Conservation (phyloP, 1,140 invertebrate species). For the Sinella curviseta region DNA sequence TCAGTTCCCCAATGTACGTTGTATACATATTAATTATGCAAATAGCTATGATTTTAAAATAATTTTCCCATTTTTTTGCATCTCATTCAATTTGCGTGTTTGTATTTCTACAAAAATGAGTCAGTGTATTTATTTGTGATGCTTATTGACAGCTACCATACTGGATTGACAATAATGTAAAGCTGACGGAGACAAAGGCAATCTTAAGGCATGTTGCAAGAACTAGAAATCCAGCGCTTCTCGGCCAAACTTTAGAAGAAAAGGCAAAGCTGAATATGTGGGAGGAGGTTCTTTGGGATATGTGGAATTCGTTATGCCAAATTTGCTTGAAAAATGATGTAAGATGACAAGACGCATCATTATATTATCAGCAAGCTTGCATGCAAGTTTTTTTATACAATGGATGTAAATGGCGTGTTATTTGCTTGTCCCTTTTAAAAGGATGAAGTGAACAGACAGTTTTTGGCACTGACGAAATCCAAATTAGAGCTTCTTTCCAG, state of each 20-base stretch:
- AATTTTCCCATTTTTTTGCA: no score
- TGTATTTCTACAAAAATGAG: no score
- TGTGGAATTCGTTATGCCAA: neutral
- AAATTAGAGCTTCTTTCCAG: neutral
- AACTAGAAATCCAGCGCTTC: neutral
- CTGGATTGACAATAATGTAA: constrained; percentile 39
- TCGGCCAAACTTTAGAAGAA: neutral
- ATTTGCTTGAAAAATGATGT: neutral
- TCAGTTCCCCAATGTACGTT: constrained; percentile 39
- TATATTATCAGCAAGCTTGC: no score
- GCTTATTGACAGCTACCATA: constrained; percentile 36
- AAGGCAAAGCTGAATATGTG: neutral
- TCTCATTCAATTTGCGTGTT: no score
- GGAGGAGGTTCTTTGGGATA: neutral
- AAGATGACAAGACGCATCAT: neutral
- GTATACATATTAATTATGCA: neutral
- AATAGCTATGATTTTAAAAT: neutral
- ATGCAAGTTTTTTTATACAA: no score
- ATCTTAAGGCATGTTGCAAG: constrained; percentile 33
- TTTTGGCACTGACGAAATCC: neutral
- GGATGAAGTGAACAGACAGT: neutral
- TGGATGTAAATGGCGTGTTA: no score
- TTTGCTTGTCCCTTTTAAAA: neutral
- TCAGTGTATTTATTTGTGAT: no score
- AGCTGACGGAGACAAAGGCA: constrained; percentile 35